Percentiles rank a stretch among this genome's conserved stretches.
Evolutionary conservation across 37 sponge, comb jelly and placozoan genomes (phyloP).

Genomic region (Halichondria panicea): DNA sequence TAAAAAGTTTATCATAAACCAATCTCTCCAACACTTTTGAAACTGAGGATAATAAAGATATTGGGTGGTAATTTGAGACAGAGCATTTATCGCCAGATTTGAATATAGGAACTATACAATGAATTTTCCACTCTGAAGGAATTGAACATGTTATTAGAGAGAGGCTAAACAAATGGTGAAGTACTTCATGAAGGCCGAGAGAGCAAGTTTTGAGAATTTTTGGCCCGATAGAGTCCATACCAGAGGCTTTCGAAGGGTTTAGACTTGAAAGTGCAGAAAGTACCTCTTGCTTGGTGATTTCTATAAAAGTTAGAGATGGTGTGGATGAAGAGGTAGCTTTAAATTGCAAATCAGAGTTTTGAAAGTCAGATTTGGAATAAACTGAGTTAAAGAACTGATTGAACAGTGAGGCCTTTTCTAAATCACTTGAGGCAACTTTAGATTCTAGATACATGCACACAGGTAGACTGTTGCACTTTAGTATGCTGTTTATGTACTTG

Average conservation of each 20-base stretch:
- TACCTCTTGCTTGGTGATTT: background rate
- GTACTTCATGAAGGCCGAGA: background rate
- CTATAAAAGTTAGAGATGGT: no score
- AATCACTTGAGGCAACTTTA: no score
- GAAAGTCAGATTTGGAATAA: no score
- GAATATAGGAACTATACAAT: constrained; percentile 6
- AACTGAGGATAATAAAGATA: constrained; percentile 9
- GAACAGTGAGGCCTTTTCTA: no score
- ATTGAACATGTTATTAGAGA: background rate
- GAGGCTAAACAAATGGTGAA: background rate
- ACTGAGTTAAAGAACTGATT: no score
- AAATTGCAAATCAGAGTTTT: no score
- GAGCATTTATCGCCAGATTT: constrained; percentile 14
- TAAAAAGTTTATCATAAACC: constrained; percentile 1
- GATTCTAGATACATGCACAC: no score
- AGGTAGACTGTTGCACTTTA: no score
- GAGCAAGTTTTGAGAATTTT: background rate
- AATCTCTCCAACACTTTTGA: constrained; percentile 26
- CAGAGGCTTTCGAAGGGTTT: background rate
- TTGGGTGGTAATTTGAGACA: constrained; percentile 25
- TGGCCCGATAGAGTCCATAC: background rate
- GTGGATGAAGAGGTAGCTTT: no score
- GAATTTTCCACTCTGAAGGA: constrained; percentile 19
- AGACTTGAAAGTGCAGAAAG: background rate
- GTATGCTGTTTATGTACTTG: no score